Conservation (phyloP, 2,113 vertebrate genomes). For the Actinemys pallida region DNA sequence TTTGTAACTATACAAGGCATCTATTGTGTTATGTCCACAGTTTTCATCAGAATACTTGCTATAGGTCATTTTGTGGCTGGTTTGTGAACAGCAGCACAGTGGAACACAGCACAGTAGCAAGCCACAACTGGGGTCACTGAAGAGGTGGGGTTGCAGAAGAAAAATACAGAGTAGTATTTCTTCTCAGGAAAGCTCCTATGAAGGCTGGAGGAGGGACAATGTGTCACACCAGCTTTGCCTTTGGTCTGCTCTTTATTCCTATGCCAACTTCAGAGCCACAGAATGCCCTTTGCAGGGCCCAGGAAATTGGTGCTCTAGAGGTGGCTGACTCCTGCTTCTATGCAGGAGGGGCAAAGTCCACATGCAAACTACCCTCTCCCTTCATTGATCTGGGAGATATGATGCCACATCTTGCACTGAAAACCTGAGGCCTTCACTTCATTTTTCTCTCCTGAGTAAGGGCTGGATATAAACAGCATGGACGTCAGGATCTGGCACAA, state of each 20-base stretch:
- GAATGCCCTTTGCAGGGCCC: neutral
- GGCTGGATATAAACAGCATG: neutral
- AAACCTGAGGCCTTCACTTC: neutral
- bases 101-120: neutral
- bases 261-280: neutral
- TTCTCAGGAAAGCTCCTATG: neutral
- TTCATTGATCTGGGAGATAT: neutral
- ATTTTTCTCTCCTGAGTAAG: neutral
- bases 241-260: neutral
- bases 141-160: neutral
- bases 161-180: neutral
- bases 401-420: neutral
- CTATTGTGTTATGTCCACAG: neutral
- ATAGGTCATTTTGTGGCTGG: neutral
- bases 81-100: neutral
- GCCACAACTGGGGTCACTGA: neutral
- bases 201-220: neutral
- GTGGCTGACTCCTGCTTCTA: neutral
- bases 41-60: conserved; percentile 17
- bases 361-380: too few species aligned
- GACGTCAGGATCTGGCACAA: neutral
- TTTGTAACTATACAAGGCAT: neutral
- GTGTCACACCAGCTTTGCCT: accelerated
- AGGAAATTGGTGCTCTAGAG: accelerated
- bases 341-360: neutral